Base-by-base conservation (phyloP, 37 sponge, comb jelly and placozoan genomes). In the Beroe forskalii region DNA sequence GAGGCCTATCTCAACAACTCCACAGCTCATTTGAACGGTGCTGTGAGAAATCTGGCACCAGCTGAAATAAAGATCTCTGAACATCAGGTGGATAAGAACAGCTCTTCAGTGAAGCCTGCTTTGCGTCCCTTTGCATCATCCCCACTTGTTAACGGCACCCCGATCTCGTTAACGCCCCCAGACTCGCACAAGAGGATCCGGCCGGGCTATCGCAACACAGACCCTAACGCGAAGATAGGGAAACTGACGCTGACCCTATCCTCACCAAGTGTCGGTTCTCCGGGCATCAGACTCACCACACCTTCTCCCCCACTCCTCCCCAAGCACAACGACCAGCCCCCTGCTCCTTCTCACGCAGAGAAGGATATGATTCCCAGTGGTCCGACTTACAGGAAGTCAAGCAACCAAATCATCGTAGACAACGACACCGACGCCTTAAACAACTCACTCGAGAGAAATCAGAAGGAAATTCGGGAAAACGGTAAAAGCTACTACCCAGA, bases 201-300 rank as follows among this genome's bases (percentile, higher is more conserved):
- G n/a, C n/a, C n/a, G n/a, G n/a, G n/a, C n/a, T n/a, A n/a, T n/a
- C n/a, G n/a, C n/a, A n/a, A n/a, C n/a, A n/a, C n/a, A n/a, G n/a
- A n/a, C n/a, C n/a, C n/a, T n/a, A n/a, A n/a, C n/a, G n/a, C n/a
- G n/a, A n/a, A n/a, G n/a, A 48, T 17, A 12, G 55, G 55, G 12
- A 48, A 48, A 48, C 12, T 48, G 12, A 48, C 55, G 12, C 55
- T 48, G 12, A 48, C 55, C 30, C 86, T 80, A 9, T 35, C 86
- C n/a, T 38, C 43, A 0, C 86, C 86, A 3, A 80, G 55, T 20
- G 37, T n/a, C 25, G 27, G 17, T 2, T 41, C 55, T 6, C 86
- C 86, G 0, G 86, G 86, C n/a, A 80, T 80, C 86, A 43, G 86
- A 4, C 86, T 80, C 27, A 80, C 86, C 0, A 80, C 86, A 1